Evolutionary conservation across 2,888 invertebrate genomes (phyloP), one percentile per base, ranked within the genome.

Genomic region (Agrotis clavis): DNA sequence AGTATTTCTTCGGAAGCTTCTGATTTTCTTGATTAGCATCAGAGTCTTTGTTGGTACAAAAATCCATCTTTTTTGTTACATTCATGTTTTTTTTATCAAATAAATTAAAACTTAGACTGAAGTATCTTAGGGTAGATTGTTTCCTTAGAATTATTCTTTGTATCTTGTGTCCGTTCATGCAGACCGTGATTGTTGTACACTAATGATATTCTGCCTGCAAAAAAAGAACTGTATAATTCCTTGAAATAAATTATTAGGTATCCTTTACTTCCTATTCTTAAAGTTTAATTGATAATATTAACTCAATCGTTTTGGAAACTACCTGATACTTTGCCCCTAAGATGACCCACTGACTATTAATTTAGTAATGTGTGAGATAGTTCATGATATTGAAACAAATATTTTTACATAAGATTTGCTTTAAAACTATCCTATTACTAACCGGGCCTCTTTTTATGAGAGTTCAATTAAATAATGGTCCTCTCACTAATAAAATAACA

Each of bases 1-100:
- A 95, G 79, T 96, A 96, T 84, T 96, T 96, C 82, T 94, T 95
- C 4, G 91, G 89, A 47, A 85, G 21, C 74, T 84, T 77, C 71
- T 88, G 67, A 56, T 63, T 89, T 3, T 91, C 92, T 84, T 90
- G 86, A 64, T 76, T 76, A 11, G 74, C 50, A 57, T 92, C 72
- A 77, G 91, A 91, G 62, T 94, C 92, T 56, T 91, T 93, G 45
- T 84, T 84, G 57, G 83, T 87, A 77, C 90, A 91, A 18, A 65
- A 81, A 48, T 92, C 91, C 92, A 94, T 92, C 59, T 85, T 84
- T 30, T 5, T 69, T 5, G 60, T 59, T 54, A 45, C 63, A 50
- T 57, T 41, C 62, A 51, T 54, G 69, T 64, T 67, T 41, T 75
- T 80, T 56, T 81, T 67, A 63, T 81, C 79, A 56, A 61, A 71